Evolutionary conservation across 2,113 vertebrate genomes (phyloP).

Genomic region (Marmota monax): DNA sequence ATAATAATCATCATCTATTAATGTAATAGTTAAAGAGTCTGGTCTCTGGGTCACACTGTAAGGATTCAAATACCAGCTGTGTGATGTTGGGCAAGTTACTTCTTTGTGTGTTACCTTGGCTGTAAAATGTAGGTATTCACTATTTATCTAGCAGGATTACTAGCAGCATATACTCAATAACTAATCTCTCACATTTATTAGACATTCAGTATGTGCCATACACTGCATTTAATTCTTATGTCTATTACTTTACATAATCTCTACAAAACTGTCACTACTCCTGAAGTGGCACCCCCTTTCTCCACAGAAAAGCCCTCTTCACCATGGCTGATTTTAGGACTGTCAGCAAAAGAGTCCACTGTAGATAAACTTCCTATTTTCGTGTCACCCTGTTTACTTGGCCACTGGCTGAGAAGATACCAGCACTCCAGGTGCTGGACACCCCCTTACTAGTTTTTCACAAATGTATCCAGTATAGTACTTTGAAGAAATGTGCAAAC

Average conservation of each 20-base stretch:
- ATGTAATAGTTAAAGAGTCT: conserved; percentile 44
- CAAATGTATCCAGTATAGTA: too few relatives aligned
- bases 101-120: not conserved
- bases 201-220: conserved; percentile 18
- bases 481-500: too few relatives aligned
- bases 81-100: conserved; percentile 24
- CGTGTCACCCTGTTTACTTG: too few relatives aligned
- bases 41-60: conserved; percentile 11
- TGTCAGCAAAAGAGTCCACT: too few relatives aligned
- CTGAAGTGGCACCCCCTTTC: too few relatives aligned
- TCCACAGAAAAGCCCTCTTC: too few relatives aligned
- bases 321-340: too few relatives aligned
- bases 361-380: too few relatives aligned
- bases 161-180: conserved; percentile 41
- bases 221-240: not conserved
- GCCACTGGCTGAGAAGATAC: too few relatives aligned
- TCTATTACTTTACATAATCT: not conserved
- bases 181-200: conserved; percentile 38
- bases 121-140: not conserved
- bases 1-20: conserved; percentile 60
- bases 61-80: conserved; percentile 51
- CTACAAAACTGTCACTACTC: not conserved
- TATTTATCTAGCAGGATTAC: not conserved
- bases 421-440: too few relatives aligned
- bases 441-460: too few relatives aligned